phyloP scores from a whole-genome alignment of 2,797 vertebrate species.

The Arctocebus calabarensis region DNA sequence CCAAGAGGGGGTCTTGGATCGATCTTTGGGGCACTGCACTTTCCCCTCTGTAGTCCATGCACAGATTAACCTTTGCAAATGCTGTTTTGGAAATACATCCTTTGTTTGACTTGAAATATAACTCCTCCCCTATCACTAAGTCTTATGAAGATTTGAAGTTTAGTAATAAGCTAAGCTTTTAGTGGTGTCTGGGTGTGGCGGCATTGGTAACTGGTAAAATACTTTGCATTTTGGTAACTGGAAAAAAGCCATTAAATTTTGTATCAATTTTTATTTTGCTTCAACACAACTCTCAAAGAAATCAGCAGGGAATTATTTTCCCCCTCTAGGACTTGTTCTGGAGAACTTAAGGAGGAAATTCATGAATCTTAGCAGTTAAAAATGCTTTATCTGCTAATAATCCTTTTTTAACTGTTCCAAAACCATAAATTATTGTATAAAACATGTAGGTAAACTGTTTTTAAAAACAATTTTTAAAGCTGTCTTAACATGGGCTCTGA shows the following conservation, averaged over 20 bases:
- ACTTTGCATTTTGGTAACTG: conserved; percentile 38
- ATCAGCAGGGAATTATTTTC: not conserved
- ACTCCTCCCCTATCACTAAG: not conserved
- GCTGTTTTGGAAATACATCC: conserved; percentile 55
- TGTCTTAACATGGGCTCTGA: conserved; percentile 19
- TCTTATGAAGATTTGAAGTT: conserved; percentile 29
- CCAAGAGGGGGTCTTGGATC: conserved; percentile 40
- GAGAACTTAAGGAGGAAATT: not conserved
- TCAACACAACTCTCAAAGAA: conserved; percentile 35
- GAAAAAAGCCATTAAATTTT: conserved; percentile 8
- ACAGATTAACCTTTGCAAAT: conserved; percentile 71
- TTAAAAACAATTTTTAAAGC: conserved; percentile 52
- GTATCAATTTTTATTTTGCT: conserved; percentile 53
- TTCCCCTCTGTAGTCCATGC: conserved; percentile 56
- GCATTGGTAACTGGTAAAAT: not conserved
- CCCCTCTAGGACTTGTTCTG: not conserved
- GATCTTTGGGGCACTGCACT: conserved; percentile 55
- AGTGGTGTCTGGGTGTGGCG: not conserved
- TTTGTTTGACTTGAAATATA: not conserved
- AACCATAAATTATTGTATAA: not conserved
- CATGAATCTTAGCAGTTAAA: conserved; percentile 39
- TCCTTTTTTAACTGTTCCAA: not conserved
- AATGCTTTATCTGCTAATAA: not conserved
- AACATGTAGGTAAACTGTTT: not conserved
- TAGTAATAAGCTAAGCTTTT: conserved; percentile 23